These are phyloP conservation scores for Agrypnia vestita DNA, from an alignment of 1,140 invertebrate species.

Conservation along the genomic window DNA sequence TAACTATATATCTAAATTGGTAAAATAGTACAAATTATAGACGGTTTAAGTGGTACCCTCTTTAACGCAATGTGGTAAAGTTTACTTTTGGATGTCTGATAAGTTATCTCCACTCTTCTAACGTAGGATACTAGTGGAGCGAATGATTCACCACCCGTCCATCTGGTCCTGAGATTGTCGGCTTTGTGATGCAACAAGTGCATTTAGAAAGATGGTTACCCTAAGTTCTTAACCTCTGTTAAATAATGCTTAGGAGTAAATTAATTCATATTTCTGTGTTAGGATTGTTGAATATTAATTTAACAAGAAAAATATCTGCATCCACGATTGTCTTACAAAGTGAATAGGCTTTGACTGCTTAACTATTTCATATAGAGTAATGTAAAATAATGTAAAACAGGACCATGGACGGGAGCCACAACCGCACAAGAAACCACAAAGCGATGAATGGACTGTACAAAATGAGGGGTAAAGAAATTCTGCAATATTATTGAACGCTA, in stretches of 20 bases:
- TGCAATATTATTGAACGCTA: conserved; percentile 42
- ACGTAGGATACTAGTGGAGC: too few relatives aligned
- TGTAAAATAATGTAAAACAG: conserved; percentile 22
- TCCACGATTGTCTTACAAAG: background rate
- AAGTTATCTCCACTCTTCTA: too few relatives aligned
- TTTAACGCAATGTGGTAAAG: background rate
- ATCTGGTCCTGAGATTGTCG: too few relatives aligned
- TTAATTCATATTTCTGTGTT: too few relatives aligned
- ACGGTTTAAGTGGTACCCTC: conserved; percentile 45
- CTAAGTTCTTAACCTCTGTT: too few relatives aligned
- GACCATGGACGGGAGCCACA: conserved; percentile 42
- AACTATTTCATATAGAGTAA: conserved; percentile 1
- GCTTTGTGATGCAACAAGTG: too few relatives aligned
- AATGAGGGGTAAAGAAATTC: conserved; percentile 28
- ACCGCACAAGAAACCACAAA: conserved; percentile 7
- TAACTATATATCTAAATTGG: conserved; percentile 34
- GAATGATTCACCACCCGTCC: too few relatives aligned
- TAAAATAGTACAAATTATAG: conserved; percentile 43
- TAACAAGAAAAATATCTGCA: background rate
- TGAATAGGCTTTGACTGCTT: background rate
- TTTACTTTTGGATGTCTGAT: background rate
- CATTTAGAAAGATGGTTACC: too few relatives aligned
- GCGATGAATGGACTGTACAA: conserved; percentile 21
- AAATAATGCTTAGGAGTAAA: too few relatives aligned
- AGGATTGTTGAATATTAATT: background rate